A percentile compares a stretch with the other conserved stretches of the same genome.
Evolutionary conservation across 2,888 invertebrate genomes (phyloP).

Genomic region (Drosophila kokeensis): DNA sequence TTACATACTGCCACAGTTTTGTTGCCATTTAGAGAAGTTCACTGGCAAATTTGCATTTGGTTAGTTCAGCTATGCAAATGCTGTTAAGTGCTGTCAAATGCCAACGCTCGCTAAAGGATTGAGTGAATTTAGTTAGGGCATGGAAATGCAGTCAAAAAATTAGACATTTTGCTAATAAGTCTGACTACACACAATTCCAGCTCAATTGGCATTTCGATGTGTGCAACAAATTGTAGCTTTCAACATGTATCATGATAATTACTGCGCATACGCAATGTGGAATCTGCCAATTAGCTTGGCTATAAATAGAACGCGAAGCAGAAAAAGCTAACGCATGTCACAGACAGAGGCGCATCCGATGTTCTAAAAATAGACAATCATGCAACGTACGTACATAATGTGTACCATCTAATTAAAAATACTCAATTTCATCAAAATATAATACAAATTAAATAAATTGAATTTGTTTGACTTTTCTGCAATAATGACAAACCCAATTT

Average conservation of each 20-base stretch:
- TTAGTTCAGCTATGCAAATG: slow-evolving; percentile 32
- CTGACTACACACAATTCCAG: neutral
- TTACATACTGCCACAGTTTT: slow-evolving; percentile 34
- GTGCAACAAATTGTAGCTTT: neutral
- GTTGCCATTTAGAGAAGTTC: slow-evolving; percentile 12
- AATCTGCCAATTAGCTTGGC: slow-evolving; percentile 27
- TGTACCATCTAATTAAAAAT: neutral
- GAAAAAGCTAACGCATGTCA: slow-evolving; percentile 6
- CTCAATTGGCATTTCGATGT: slow-evolving; percentile 33
- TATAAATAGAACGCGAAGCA: slow-evolving; percentile 44
- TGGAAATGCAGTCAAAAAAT: slow-evolving; percentile 21
- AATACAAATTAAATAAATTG: neutral
- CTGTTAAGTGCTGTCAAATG: slow-evolving; percentile 7
- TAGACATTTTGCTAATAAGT: slow-evolving; percentile 35
- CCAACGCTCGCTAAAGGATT: neutral
- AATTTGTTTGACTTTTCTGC: neutral
- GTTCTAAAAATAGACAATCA: slow-evolving; percentile 40
- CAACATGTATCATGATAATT: slow-evolving; percentile 7
- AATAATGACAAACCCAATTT: neutral
- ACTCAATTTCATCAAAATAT: neutral
- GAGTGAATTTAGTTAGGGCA: no score
- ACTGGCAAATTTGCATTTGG: slow-evolving; percentile 40
- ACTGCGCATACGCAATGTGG: slow-evolving; percentile 70
- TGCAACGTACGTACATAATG: slow-evolving; percentile 12
- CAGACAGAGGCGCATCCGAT: neutral